These are phyloP conservation scores for Glaucidium brasilianum DNA, from an alignment of 2,113 vertebrate genomes.

Conservation along the genomic window DNA sequence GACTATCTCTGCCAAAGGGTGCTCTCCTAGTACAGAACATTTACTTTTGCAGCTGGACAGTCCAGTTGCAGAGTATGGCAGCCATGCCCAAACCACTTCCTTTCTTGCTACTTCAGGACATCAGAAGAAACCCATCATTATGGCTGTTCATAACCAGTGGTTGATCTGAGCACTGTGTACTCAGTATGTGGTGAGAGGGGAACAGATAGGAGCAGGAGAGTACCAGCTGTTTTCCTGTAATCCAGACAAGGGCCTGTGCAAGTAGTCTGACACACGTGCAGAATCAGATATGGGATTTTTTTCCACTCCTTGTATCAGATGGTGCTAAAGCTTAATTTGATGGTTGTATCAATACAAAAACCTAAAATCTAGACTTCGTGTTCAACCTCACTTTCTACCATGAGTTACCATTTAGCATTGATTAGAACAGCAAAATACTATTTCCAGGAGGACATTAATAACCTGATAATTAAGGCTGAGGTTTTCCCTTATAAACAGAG, in stretches of 20 bases:
- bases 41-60: neutral
- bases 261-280: neutral
- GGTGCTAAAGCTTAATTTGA: neutral
- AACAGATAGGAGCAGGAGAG: neutral
- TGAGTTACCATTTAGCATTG: neutral
- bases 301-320: neutral
- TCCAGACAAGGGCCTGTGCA: neutral
- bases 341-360: neutral
- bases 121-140: neutral
- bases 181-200: neutral
- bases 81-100: neutral
- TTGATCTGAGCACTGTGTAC: neutral
- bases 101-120: neutral
- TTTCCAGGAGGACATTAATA: neutral
- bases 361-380: neutral
- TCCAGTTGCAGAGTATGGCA: neutral
- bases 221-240: neutral
- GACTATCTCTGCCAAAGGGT: neutral
- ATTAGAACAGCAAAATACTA: neutral
- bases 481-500: neutral
- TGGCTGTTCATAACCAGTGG: neutral
- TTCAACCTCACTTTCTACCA: neutral
- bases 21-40: neutral
- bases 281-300: neutral
- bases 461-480: neutral